Conservation (phyloP, 2,888 invertebrate species). For the Scelioninae gen. 1 region DNA sequence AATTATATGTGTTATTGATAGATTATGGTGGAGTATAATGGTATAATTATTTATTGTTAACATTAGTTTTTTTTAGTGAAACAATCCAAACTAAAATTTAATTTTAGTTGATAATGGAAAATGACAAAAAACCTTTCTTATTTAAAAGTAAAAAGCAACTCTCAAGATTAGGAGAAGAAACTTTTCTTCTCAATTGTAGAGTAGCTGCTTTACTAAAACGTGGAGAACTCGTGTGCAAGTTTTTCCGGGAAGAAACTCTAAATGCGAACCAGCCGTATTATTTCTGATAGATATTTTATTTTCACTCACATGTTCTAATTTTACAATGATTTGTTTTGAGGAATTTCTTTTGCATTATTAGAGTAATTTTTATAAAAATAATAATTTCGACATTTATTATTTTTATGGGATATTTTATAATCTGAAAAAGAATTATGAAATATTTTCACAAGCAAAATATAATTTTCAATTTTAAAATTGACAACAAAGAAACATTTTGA, state of each 20-base stretch:
- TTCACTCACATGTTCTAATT: slow-evolving; percentile 29
- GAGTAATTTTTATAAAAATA: no score
- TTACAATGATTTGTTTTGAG: slow-evolving; percentile 18
- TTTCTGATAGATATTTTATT: slow-evolving; percentile 44
- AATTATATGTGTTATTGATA: no score
- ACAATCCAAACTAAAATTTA: neutral
- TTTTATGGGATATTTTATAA: no score
- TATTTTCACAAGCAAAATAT: no score
- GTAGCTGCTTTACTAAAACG: slow-evolving; percentile 38
- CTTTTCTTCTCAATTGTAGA: slow-evolving; percentile 54
- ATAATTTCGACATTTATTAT: no score
- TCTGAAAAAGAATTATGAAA: no score
- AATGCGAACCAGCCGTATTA: slow-evolving; percentile 23
- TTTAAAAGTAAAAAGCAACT: slow-evolving; percentile 37
- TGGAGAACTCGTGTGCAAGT: slow-evolving; percentile 13
- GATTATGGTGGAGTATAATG: no score
- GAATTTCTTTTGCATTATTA: slow-evolving; percentile 1
- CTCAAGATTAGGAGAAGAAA: slow-evolving; percentile 34
- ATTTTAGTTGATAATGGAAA: slow-evolving; percentile 32
- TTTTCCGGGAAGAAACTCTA: slow-evolving; percentile 36
- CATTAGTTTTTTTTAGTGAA: neutral
- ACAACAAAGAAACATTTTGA: no score
- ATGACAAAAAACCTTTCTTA: slow-evolving; percentile 43
- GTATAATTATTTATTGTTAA: no score
- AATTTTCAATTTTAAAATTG: no score